Base-by-base conservation (phyloP, 1,140 invertebrate species). In the Sitodiplosis mosellana region DNA sequence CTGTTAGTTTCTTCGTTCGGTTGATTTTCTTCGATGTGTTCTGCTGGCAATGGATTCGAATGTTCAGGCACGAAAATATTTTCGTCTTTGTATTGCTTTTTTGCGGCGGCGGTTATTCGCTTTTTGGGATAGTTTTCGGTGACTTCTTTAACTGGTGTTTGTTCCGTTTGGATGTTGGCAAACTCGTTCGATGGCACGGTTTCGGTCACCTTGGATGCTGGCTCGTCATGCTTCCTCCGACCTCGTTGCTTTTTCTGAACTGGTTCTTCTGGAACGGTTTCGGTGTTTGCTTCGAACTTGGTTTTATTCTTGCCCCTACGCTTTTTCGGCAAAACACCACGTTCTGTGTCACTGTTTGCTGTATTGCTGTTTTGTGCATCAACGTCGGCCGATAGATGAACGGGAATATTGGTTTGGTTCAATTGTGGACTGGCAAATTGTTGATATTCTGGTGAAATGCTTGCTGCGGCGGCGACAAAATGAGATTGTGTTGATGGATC, bases 311-410 rank as follows among this genome's bases (percentile, higher is more conserved):
- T 45, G 4, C 22, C n/a, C 44, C 22, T 22, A 33, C 22, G n/a
- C 65, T 60, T 51, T 66, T 63, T 42, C 59, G 59, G 37, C 54
- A 51, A 50, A 43, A 53, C 47, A 40, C 22, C 22, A 49, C 43
- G n/a, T 42, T 51, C 45, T 53, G 61, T 63, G 47, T 40, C 56
- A 45, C 56, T 59, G 11, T 41, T 17, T 17, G n/a, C n/a, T n/a
- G 38, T 17, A 17, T 17, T 17, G 11, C 19, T 20, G 8, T 3
- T 17, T 17, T 17, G 15, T 17, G 38, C 19, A 17, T 45, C 43
- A 20, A 22, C n/a, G 3, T 33, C 43, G 3, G 20, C 4, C 19
- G n/a, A 38, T 43, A 17, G 21, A 38, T 44, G 47, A 27, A 45
- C 41, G 18, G 40, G 44, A 20, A 21, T 42, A 47, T 27, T 18